Conservation (phyloP, 2,888 invertebrate genomes). For the Seira ritae region DNA sequence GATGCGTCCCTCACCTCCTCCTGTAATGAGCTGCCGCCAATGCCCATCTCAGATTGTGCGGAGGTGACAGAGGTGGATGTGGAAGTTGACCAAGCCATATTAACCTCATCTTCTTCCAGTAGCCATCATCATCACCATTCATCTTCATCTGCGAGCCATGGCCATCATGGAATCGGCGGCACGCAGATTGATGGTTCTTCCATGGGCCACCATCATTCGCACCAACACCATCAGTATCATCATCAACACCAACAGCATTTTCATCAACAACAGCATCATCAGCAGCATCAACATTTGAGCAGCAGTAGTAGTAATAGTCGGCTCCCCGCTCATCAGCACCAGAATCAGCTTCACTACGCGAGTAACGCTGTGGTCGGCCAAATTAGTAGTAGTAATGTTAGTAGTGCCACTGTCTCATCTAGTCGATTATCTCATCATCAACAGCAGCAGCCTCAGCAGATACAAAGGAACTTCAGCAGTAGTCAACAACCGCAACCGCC, state of each 20-base stretch:
- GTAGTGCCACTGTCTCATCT: conserved; percentile 67
- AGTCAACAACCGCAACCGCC: conserved; percentile 54
- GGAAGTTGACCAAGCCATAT: conserved; percentile 68
- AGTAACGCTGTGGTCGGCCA: conserved; percentile 57
- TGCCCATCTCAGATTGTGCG: conserved; percentile 67
- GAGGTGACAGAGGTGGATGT: conserved; percentile 72
- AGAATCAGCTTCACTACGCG: conserved; percentile 51
- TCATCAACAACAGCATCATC: conserved; percentile 52
- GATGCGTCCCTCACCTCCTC: conserved; percentile 67
- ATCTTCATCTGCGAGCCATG: conserved; percentile 8
- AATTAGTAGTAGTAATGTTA: conserved; percentile 55
- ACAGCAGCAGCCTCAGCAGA: conserved; percentile 57
- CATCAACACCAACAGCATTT: conserved; percentile 43
- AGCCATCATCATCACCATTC: conserved; percentile 31
- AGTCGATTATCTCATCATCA: conserved; percentile 65
- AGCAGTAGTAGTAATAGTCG: conserved; percentile 25
- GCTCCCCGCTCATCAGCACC: conserved; percentile 33
- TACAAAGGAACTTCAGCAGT: conserved; percentile 54
- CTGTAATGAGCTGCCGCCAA: conserved; percentile 61
- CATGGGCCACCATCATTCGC: conserved; percentile 28
- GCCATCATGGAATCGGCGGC: conserved; percentile 17
- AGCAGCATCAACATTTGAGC: conserved; percentile 30
- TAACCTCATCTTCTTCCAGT: conserved; percentile 37
- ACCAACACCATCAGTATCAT: conserved; percentile 55
- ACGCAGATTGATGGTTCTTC: conserved; percentile 15